These are phyloP conservation scores for Iphiclides podalirius DNA, from an alignment of 2,888 invertebrate species.

Conservation along the genomic window DNA sequence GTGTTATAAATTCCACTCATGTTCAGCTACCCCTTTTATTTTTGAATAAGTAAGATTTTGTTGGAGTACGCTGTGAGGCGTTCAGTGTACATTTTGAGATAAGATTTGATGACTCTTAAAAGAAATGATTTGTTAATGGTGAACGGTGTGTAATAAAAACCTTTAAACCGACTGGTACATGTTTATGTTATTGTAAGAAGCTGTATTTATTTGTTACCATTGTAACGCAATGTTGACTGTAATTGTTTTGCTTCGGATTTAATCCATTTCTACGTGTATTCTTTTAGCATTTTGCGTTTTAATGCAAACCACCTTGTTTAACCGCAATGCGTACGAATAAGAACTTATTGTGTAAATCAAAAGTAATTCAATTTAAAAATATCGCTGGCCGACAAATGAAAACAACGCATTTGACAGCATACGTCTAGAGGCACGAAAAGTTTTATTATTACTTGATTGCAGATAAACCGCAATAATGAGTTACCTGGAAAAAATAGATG, in stretches of 20 bases:
- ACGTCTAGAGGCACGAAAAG: no score
- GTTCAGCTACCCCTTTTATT: no score
- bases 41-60: no score
- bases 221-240: not conserved
- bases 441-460: no score
- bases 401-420: not conserved
- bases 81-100: no score
- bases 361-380: not conserved
- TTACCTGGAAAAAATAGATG: constrained; percentile 67
- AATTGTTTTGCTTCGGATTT: not conserved
- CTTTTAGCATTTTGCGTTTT: not conserved
- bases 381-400: not conserved
- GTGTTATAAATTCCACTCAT: no score
- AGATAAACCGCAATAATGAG: constrained; percentile 50
- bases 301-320: not conserved
- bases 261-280: not conserved
- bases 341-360: not conserved
- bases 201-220: no score
- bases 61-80: no score
- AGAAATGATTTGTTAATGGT: no score
- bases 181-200: not conserved
- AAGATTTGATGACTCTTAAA: no score
- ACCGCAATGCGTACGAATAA: not conserved
- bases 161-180: not conserved
- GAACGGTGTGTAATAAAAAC: no score